Evolutionary conservation across 2,888 invertebrate genomes (phyloP).

Genomic region (Deroplatys truncata): DNA sequence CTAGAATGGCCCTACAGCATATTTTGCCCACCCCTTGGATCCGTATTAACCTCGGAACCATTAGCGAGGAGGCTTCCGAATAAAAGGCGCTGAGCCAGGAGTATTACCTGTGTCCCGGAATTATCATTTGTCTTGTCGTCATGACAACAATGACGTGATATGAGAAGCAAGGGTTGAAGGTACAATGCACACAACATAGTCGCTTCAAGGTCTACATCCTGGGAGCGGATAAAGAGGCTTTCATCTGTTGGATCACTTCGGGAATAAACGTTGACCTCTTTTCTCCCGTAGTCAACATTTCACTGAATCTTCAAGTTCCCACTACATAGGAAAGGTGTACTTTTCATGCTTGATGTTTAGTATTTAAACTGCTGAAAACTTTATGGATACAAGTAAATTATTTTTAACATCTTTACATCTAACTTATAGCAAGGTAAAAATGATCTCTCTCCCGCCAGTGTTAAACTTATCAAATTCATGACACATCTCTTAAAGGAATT

Average conservation of each 20-base stretch:
- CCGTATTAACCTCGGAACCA: neutral
- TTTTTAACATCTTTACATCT: too few species aligned
- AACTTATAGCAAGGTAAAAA: too few species aligned
- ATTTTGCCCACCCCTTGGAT: neutral
- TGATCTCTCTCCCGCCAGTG: too few species aligned
- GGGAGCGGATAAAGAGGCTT: neutral
- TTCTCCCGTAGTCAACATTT: neutral
- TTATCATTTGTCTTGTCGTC: slow-evolving; percentile 8
- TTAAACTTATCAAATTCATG: too few species aligned
- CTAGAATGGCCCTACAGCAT: neutral
- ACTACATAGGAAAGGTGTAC: too few species aligned
- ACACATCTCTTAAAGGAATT: too few species aligned
- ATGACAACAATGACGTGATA: neutral
- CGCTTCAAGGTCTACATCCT: neutral
- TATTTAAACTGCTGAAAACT: too few species aligned
- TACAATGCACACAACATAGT: neutral
- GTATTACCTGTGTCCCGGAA: neutral
- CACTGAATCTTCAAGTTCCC: too few species aligned
- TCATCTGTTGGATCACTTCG: neutral
- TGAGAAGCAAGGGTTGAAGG: neutral
- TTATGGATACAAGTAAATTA: too few species aligned
- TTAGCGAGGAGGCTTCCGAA: neutral
- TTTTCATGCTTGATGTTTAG: too few species aligned
- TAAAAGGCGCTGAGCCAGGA: neutral
- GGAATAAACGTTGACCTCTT: neutral